Evolutionary conservation across 2,888 invertebrate genomes (phyloP), one percentile per base, ranked within the genome.

Genomic region (Chloroclystis v-ata): DNA sequence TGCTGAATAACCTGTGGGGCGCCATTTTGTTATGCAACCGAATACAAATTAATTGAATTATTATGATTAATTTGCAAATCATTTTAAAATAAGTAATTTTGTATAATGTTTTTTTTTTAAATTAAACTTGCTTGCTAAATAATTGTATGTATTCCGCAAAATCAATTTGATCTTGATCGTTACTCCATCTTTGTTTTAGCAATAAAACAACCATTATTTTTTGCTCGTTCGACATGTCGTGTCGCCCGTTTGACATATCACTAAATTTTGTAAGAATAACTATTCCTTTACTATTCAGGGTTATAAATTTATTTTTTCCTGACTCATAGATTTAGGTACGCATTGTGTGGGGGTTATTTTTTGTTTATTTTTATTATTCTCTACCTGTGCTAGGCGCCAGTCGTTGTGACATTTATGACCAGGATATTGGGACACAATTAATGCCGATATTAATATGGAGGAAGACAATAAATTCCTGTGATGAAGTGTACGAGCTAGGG

Each of bases 111-210:
- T n/a, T n/a, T n/a, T n/a, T n/a, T n/a, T n/a, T n/a, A n/a, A n/a
- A n/a, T n/a, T n/a, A n/a, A n/a, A 20, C 20, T 20, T 2, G 20
- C 20, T 20, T 20, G 20, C n/a, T n/a, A n/a, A n/a, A n/a, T n/a
- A n/a, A n/a, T n/a, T n/a, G n/a, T n/a, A n/a, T n/a, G n/a, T n/a
- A n/a, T n/a, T n/a, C n/a, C n/a, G n/a, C n/a, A n/a, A n/a, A n/a
- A n/a, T n/a, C n/a, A n/a, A n/a, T n/a, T n/a, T n/a, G n/a, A 80
- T 78, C 75, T 83, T 87, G 85, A 85, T 86, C 83, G 86, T 86
- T 86, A 84, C 72, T 81, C 79, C 75, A 80, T 82, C 79, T 84
- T 86, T 87, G 87, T 87, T 87, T 87, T 86, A 86, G 84, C 84
- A 83, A 82, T 82, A 83, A 78, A 82, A 82, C 78, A 74, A 72